These are phyloP conservation scores for Progne subis DNA, from an alignment of 2,113 vertebrate species.

Conservation along the genomic window DNA sequence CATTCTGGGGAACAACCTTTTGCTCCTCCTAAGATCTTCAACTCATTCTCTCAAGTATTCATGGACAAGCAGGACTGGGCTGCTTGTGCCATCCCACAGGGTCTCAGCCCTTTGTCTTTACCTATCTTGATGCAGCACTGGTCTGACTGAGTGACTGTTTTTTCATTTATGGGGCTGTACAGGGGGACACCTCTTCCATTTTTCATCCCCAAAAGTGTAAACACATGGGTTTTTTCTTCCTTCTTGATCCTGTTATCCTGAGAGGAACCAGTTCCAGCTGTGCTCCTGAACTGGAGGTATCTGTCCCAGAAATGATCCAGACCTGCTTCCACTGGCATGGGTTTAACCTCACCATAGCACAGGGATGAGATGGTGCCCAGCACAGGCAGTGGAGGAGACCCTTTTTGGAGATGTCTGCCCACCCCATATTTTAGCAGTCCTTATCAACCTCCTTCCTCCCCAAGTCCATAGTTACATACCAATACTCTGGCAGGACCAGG, in stretches of 20 bases:
- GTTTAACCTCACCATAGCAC: not conserved
- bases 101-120: not conserved
- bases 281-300: not conserved
- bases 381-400: not conserved
- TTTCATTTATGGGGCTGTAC: not conserved
- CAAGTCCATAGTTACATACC: not conserved
- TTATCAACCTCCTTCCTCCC: not conserved
- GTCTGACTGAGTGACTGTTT: not conserved
- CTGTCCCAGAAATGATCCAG: not conserved
- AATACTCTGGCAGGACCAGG: not conserved
- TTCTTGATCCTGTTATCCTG: not conserved
- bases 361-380: not conserved
- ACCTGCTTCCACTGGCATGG: not conserved
- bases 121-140: fast-evolving
- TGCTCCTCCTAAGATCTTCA: not conserved
- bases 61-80: not conserved
- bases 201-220: not conserved
- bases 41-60: not conserved
- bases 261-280: not conserved
- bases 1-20: not conserved
- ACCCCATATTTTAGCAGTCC: not conserved
- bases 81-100: not conserved
- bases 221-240: not conserved
- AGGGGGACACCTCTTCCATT: not conserved
- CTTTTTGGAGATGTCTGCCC: not conserved